phyloP scores from a whole-genome alignment of 2,113 vertebrate genomes.

The Lutjanus erythropterus region DNA sequence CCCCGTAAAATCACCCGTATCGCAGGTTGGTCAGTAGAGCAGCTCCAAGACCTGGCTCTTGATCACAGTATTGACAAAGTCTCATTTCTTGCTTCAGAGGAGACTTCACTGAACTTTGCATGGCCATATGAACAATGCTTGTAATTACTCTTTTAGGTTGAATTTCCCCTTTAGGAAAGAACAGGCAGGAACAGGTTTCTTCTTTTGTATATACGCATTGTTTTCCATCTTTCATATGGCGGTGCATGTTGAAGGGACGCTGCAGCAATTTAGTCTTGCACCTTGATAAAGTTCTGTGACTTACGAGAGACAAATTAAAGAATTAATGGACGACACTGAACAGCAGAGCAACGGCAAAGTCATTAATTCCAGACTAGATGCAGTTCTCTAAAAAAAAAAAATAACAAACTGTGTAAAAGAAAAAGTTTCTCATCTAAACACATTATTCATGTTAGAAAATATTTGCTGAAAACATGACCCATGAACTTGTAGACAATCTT shows the following conservation, averaged over 20 bases:
- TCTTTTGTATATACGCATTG: background rate
- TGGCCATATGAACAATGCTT: constrained; percentile 31
- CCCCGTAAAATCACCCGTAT: constrained; percentile 29
- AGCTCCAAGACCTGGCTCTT: constrained; percentile 37
- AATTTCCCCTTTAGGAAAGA: constrained; percentile 27
- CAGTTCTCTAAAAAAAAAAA: too few relatives aligned
- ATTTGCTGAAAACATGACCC: too few relatives aligned
- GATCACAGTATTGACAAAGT: constrained; percentile 61
- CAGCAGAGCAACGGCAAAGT: too few relatives aligned
- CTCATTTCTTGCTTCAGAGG: constrained; percentile 69
- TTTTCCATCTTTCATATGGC: constrained; percentile 2
- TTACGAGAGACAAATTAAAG: background rate
- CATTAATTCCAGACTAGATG: too few relatives aligned
- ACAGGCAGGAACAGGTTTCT: constrained; percentile 8
- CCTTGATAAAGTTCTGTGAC: constrained; percentile 7
- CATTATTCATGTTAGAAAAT: too few relatives aligned
- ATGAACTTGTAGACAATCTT: too few relatives aligned
- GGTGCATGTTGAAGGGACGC: background rate
- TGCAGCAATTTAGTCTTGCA: background rate
- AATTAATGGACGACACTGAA: background rate
- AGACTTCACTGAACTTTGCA: constrained; percentile 54
- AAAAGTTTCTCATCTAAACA: too few relatives aligned
- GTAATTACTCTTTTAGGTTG: constrained; percentile 33
- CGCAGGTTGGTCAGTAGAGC: constrained; percentile 58
- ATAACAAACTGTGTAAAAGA: too few relatives aligned